Evolutionary conservation across 2,113 vertebrate genomes (phyloP).

Genomic region (Lycocorax pyrrhopterus): DNA sequence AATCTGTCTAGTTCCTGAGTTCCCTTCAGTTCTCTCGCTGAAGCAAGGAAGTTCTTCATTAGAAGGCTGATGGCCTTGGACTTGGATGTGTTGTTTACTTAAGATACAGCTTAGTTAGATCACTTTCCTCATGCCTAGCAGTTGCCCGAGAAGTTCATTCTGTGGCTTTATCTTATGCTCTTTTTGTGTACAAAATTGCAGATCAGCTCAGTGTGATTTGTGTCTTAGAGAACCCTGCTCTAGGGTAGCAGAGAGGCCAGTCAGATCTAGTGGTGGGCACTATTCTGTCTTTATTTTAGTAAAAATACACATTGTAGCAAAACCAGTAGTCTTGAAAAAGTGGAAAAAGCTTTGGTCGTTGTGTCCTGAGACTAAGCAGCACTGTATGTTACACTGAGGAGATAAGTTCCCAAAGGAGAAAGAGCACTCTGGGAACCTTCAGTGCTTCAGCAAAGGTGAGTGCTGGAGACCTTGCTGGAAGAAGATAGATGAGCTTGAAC

Average conservation of each 20-base stretch:
- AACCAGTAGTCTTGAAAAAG: not conserved
- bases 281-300: not conserved
- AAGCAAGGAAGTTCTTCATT: not conserved
- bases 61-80: not conserved
- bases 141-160: not conserved
- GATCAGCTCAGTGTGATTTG: not conserved
- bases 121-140: not conserved
- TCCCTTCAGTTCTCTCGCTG: not conserved
- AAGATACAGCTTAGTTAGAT: not conserved
- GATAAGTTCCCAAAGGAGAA: not conserved
- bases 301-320: not conserved
- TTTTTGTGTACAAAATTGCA: not conserved
- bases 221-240: not conserved
- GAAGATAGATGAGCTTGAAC: not conserved
- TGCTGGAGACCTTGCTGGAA: not conserved
- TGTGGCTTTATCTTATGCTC: not conserved
- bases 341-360: not conserved
- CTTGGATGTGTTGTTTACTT: not conserved
- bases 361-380: not conserved
- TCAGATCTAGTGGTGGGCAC: not conserved
- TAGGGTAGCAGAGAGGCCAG: not conserved
- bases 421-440: not conserved
- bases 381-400: not conserved
- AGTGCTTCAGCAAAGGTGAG: not conserved
- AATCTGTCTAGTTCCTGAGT: not conserved